Base-by-base conservation (phyloP, 2,888 invertebrate genomes). In the Lottia gigantea region DNA sequence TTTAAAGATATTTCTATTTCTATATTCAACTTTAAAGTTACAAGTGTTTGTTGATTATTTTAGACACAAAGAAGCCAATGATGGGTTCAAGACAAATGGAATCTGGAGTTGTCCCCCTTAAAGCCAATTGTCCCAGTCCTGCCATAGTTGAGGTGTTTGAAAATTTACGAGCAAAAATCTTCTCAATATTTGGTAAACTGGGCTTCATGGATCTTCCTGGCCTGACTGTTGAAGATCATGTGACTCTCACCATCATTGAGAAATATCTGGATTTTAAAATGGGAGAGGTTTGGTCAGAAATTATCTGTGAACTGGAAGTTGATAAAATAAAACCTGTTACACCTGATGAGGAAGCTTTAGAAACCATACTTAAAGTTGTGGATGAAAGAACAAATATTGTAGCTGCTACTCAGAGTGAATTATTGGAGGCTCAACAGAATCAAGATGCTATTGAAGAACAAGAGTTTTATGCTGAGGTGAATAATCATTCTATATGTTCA, bases 251-350 rank as follows among this genome's bases (percentile, higher is more conserved):
- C 45, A 84, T 89, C 31, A 85, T 89, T 65, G 87, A 89, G 76
- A 86, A 88, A 76, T 89, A 88, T 78, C 77, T 89, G 23, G 88
- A 88, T 76, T 86, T 89, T 73, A 89, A 89, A 86, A 78, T 86
- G 78, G 88, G 88, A 61, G 88, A 89, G 69, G 88, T 89, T n/a
- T 88, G 88, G 87, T 83, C 81, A 23, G 89, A 89, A 76, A 78
- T 84, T 3, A 80, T 86, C 46, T 76, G 75, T 25, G 89, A 89
- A 75, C 75, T 89, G 26, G 81, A 83, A 55, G 76, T 75, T 62
- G 88, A 89, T 70, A 75, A 81, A 6, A 81, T 88, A 1, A 78
- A 86, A n/a, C 88, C 88, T 16, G 84, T 87, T 6, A 85, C 86
- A n/a, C 86, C 88, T 4, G 88, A 89, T 74, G 79, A 80, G 19